Evolutionary conservation across 2,797 vertebrate species (phyloP), one percentile per base, ranked within the genome.

Genomic region (Parambassis ranga): DNA sequence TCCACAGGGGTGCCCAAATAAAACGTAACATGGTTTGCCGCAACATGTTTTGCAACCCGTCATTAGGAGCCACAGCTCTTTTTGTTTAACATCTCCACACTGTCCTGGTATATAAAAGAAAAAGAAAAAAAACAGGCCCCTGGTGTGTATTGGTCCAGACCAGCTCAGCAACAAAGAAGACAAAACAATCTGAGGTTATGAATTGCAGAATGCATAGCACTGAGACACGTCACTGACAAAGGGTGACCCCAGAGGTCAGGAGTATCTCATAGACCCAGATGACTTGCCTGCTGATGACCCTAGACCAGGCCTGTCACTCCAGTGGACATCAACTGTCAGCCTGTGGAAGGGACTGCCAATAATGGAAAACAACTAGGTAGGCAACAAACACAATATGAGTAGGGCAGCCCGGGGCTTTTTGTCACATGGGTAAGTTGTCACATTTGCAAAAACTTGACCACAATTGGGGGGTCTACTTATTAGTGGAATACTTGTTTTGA

Each of bases 1-100:
- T 79, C 75, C 68, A 78, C 68, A 33, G 61, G 71, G 67, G 49
- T 13, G 28, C 43, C 16, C 46, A 59, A 64, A 73, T 77, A 78
- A 82, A 71, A 47, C 36, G 22, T 30, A 57, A 37, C 18, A 75
- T 1, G 33, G 56, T 56, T 61, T 39, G 50, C 78, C 65, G 71
- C 62, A 74, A 75, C 63, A 70, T 35, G 58, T 73, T 71, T 16
- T 48, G 44, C 53, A 81, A 56, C 47, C 38, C 1, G 3, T 79
- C 38, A 81, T 83, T 83, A 71, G 27, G 55, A 74, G 57, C 68
- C 65, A 31, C 36, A 72, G 6, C 55, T 43, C 41, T 46, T 51
- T 75, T 64, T 73, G 61, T 65, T 79, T 27, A 63, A 44, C 41
- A 5, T 72, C 22, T 26, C 0, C 1, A 26, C 47, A 61, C 53